phyloP scores from a whole-genome alignment of 2,797 vertebrate species.

The Phalanger gymnotis region DNA sequence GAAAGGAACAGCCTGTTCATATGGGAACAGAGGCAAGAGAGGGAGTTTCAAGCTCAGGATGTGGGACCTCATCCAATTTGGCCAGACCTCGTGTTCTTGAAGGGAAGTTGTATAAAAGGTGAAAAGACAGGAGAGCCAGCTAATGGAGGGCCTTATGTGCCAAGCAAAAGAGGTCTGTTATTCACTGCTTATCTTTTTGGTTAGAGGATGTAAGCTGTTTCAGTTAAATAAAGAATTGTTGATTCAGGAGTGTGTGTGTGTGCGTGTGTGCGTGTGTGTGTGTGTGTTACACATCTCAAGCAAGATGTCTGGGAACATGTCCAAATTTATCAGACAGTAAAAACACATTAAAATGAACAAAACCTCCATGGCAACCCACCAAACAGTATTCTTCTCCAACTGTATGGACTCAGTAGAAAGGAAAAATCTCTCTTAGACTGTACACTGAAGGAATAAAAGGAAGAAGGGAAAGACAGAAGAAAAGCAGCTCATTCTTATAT shows the following conservation, averaged over 20 bases:
- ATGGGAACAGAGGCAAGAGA: not conserved
- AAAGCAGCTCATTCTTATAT: not conserved
- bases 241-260: not conserved
- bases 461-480: slow-evolving; percentile 29
- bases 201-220: slow-evolving; percentile 3
- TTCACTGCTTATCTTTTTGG: not conserved
- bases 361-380: slow-evolving; percentile 16
- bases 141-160: not conserved
- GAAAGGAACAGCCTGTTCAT: not conserved
- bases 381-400: not conserved
- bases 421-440: not conserved
- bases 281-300: slow-evolving; percentile 20
- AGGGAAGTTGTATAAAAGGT: not conserved
- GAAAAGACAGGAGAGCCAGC: not conserved
- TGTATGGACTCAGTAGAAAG: slow-evolving; percentile 28
- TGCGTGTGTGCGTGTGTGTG: not conserved
- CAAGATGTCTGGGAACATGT: slow-evolving; percentile 15
- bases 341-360: slow-evolving; percentile 26
- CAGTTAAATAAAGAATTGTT: slow-evolving; percentile 23
- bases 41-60: not conserved
- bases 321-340: slow-evolving; percentile 31
- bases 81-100: not conserved
- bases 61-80: not conserved
- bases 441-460: not conserved
- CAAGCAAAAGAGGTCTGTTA: not conserved